Evolutionary conservation across 1,140 invertebrate genomes (phyloP).

Genomic region (Cotesia vestalis): DNA sequence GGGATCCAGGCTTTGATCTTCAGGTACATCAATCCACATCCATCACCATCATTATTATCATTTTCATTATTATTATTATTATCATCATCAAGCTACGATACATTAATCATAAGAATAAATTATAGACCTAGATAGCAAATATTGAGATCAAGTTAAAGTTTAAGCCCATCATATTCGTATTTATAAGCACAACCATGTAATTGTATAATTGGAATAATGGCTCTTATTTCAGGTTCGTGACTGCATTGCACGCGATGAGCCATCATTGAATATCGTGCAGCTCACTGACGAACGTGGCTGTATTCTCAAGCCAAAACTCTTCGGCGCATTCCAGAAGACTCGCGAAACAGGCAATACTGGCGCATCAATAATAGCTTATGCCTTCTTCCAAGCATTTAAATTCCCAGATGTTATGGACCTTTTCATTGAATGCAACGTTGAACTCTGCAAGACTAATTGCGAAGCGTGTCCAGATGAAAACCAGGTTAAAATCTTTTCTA

Average conservation of each 20-base stretch:
- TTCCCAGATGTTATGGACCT: slow-evolving; percentile 89
- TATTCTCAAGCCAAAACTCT: slow-evolving; percentile 82
- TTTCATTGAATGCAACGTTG: slow-evolving; percentile 84
- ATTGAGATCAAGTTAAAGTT: too few species aligned
- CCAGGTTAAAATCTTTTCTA: slow-evolving; percentile 58
- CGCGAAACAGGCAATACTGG: slow-evolving; percentile 76
- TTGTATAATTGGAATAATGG: slow-evolving; percentile 10
- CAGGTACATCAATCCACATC: slow-evolving; percentile 57
- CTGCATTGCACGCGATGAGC: slow-evolving; percentile 78
- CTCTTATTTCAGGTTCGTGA: slow-evolving; percentile 69
- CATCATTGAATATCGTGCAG: slow-evolving; percentile 71
- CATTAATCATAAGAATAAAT: background rate
- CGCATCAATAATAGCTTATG: slow-evolving; percentile 82
- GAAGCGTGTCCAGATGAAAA: slow-evolving; percentile 76
- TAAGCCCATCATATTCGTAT: background rate
- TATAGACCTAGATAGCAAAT: too few species aligned
- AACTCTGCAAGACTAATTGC: slow-evolving; percentile 84
- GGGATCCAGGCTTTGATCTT: slow-evolving; percentile 82
- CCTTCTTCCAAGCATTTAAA: slow-evolving; percentile 86
- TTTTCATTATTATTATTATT: too few species aligned
- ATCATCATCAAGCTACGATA: background rate
- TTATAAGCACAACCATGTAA: slow-evolving; percentile 5
- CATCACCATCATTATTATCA: background rate
- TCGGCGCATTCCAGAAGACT: slow-evolving; percentile 83
- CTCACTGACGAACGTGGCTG: slow-evolving; percentile 83